A percentile compares a stretch with the other conserved stretches of the same genome.
These are phyloP conservation scores for Nannoperca obscura DNA, from an alignment of 2,797 vertebrate species.

Conservation along the genomic window DNA sequence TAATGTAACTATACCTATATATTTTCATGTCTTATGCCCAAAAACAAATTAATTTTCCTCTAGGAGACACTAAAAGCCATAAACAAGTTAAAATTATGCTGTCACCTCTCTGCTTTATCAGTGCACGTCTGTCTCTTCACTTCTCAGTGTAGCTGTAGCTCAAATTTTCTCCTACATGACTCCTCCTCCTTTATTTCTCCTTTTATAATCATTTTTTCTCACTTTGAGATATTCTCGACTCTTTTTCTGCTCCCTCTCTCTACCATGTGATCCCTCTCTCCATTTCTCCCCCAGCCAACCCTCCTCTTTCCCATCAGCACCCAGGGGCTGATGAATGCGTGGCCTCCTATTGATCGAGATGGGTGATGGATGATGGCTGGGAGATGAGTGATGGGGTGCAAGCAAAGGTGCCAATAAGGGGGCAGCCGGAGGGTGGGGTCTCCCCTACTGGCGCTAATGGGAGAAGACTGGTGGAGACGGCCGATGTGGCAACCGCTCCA, in stretches of 20 bases:
- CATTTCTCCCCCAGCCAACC: constrained; percentile 42
- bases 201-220: constrained; percentile 44
- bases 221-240: constrained; percentile 58
- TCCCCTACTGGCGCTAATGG: constrained; percentile 85
- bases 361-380: constrained; percentile 90
- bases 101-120: constrained; percentile 31
- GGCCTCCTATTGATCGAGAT: constrained; percentile 92
- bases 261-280: constrained; percentile 63
- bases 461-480: constrained; percentile 84
- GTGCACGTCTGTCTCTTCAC: constrained; percentile 15
- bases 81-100: constrained; percentile 31
- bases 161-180: constrained; percentile 29
- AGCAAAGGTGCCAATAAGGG: constrained; percentile 89
- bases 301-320: constrained; percentile 78
- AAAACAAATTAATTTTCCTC: constrained; percentile 38
- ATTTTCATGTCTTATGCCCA: constrained; percentile 24
- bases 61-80: constrained; percentile 4
- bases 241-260: constrained; percentile 41
- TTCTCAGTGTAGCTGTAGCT: constrained; percentile 25
- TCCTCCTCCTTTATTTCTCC: constrained; percentile 60
- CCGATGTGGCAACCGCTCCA: constrained; percentile 60
- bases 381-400: constrained; percentile 91
- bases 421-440: constrained; percentile 84
- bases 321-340: constrained; percentile 86
- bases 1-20: constrained; percentile 26